These are phyloP conservation scores for Pardosa pseudoannulata DNA, from an alignment of 2,888 invertebrate species.

Conservation along the genomic window DNA sequence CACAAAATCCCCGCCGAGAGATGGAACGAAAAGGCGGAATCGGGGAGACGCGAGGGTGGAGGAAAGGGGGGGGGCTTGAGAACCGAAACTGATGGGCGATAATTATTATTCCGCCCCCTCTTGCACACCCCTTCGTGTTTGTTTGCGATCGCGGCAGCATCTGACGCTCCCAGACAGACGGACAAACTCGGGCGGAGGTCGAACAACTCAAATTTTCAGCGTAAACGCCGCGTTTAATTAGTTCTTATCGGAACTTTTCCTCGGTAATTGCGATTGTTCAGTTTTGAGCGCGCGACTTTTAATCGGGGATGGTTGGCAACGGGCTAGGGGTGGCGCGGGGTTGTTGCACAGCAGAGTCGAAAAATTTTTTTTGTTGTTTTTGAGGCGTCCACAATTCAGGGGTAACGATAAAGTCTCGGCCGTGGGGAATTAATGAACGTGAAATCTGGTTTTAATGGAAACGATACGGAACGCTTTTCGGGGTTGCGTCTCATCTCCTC, in stretches of 20 bases:
- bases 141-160: constrained; percentile 52
- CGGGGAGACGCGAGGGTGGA: background rate
- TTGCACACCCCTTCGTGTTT: constrained; percentile 41
- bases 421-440: constrained; percentile 58
- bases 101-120: constrained; percentile 69
- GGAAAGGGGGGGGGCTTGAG: constrained; percentile 11
- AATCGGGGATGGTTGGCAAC: constrained; percentile 19
- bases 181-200: constrained; percentile 38
- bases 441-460: constrained; percentile 21
- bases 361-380: constrained; percentile 18
- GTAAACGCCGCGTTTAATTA: constrained; percentile 63
- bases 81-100: constrained; percentile 68
- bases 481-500: too few relatives aligned
- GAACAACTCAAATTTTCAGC: constrained; percentile 40
- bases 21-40: background rate
- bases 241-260: constrained; percentile 64
- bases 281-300: constrained; percentile 53
- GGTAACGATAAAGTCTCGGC: constrained; percentile 21
- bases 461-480: too few relatives aligned
- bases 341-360: background rate
- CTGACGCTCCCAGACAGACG: constrained; percentile 41
- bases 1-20: constrained; percentile 34
- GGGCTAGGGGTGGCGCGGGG: background rate
- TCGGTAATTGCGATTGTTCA: constrained; percentile 70
- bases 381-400: background rate